These are phyloP conservation scores for Globia sparganii DNA, from an alignment of 2,888 invertebrate genomes.

Conservation along the genomic window DNA sequence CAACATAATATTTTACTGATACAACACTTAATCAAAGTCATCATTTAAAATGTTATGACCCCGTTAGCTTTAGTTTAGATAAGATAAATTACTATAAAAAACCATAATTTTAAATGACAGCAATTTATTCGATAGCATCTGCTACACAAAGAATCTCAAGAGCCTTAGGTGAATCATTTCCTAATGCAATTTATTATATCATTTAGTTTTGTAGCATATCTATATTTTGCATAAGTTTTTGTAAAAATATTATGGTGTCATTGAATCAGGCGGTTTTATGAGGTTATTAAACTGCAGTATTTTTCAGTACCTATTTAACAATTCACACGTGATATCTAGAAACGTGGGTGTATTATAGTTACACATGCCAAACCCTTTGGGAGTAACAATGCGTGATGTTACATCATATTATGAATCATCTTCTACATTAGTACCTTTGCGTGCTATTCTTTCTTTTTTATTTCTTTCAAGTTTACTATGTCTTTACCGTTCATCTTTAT, in stretches of 20 bases:
- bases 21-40: constrained; percentile 41
- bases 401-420: not conserved
- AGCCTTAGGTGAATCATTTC: constrained; percentile 39
- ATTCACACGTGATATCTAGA: not conserved
- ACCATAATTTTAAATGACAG: constrained; percentile 16
- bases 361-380: not conserved
- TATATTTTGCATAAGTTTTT: constrained; percentile 31
- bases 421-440: not conserved
- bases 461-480: not conserved
- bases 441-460: not conserved
- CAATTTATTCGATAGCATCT: constrained; percentile 16
- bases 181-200: constrained; percentile 32
- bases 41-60: constrained; percentile 23
- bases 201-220: constrained; percentile 16
- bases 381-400: not conserved
- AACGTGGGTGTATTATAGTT: not conserved
- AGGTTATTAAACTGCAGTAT: constrained; percentile 44
- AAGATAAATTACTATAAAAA: constrained; percentile 16
- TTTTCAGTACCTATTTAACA: not conserved
- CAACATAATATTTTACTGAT: constrained; percentile 2
- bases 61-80: constrained; percentile 34
- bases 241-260: constrained; percentile 30
- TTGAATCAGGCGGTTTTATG: not conserved
- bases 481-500: not conserved
- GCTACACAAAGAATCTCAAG: constrained; percentile 1